phyloP scores from a whole-genome alignment of 1,140 invertebrate species.

The Chironomus striatipennis region DNA sequence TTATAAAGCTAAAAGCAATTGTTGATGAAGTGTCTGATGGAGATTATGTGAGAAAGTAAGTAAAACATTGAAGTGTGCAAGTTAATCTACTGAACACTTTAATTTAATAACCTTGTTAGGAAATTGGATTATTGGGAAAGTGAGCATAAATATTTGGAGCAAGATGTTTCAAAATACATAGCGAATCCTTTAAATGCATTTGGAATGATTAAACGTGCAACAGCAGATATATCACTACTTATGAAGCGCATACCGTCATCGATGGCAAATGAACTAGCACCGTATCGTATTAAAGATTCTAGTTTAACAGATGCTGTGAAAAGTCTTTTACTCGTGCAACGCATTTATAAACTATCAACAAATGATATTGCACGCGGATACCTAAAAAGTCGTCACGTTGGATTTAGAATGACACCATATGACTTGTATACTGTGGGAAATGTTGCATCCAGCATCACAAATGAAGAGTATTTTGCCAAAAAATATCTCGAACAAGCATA shows the following conservation, averaged over 20 bases:
- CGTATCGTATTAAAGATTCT: background rate
- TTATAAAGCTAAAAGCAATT: background rate
- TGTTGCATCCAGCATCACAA: background rate
- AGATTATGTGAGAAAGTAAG: background rate
- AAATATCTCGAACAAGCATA: background rate
- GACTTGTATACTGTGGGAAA: background rate
- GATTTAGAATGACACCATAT: background rate
- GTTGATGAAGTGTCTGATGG: background rate
- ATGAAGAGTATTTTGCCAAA: background rate
- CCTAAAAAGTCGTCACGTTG: background rate
- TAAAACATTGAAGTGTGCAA: background rate
- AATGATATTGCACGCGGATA: background rate
- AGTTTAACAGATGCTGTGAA: background rate
- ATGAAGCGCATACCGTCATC: background rate
- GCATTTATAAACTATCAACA: background rate
- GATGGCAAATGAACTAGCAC: background rate
- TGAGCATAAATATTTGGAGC: background rate
- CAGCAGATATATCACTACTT: background rate
- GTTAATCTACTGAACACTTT: too few species aligned
- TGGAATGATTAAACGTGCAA: background rate
- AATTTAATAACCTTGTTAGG: background rate
- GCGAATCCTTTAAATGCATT: constrained; percentile 12
- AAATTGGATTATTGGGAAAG: background rate
- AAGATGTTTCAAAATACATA: background rate
- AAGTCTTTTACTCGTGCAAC: background rate